Conservation (phyloP, 1,140 invertebrate species). For the Colletes gigas region DNA sequence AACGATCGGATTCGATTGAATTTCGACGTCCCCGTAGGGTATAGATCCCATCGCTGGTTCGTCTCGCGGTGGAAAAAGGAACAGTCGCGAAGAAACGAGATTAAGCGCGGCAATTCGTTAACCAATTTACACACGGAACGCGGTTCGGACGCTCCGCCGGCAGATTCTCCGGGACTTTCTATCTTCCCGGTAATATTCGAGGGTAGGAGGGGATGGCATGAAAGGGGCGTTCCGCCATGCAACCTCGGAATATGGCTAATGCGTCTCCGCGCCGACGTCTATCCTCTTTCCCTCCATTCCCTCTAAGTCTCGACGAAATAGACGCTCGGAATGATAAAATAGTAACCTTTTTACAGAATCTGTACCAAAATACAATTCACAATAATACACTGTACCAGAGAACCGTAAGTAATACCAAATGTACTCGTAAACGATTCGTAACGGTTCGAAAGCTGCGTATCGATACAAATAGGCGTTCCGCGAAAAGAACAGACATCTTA, state of each 20-base stretch:
- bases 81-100: not conserved
- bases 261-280: constrained; percentile 67
- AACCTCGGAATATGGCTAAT: constrained; percentile 77
- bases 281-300: constrained; percentile 47
- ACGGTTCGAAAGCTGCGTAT: not conserved
- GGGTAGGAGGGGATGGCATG: constrained; percentile 44
- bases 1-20: not conserved
- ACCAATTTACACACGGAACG: constrained; percentile 39
- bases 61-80: not conserved
- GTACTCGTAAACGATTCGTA: not conserved
- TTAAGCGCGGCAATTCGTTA: constrained; percentile 35
- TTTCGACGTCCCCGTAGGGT: not conserved
- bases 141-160: constrained; percentile 3
- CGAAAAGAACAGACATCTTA: too few species aligned
- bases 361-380: not conserved
- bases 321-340: constrained; percentile 4
- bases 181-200: constrained; percentile 45
- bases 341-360: constrained; percentile 6
- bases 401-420: not conserved
- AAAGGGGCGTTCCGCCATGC: constrained; percentile 78
- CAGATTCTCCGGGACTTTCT: constrained; percentile 33
- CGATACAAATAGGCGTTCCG: too few species aligned
- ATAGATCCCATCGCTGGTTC: not conserved
- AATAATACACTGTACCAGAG: not conserved
- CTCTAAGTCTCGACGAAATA: not conserved